Evolutionary conservation across 2,113 vertebrate genomes (phyloP), one percentile per base, ranked within the genome.

Genomic region (Melanotaenia duboulayi): DNA sequence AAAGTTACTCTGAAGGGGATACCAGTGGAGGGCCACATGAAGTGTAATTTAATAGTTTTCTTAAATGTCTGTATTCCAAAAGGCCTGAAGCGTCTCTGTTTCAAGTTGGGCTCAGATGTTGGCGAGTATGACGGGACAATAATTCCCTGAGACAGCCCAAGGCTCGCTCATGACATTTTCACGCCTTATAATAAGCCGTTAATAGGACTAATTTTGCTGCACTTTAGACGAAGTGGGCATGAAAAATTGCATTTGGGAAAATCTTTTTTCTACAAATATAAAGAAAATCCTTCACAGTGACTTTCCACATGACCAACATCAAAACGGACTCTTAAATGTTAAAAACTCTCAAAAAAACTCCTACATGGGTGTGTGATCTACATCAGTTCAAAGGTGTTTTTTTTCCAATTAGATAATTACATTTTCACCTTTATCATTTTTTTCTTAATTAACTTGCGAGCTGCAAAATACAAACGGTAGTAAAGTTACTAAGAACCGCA

Each of bases 91-190:
- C 28, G 28, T 28, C 6, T 28, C 28, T 6, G 28, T 28, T 28
- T 28, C 28, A 28, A 35, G 28, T 24, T 7, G 1, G 35, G 48
- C 40, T 71, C 62, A 68, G 46, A 75, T 4, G 79, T 54, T 12
- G 52, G 54, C n/a, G 62, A 6, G 13, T 28, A 16, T 5, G 69
- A 74, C 61, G 42, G 52, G 42, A 22, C 9, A 28, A 14, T 68
- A 46, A 78, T 65, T 80, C 77, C 62, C 67, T 0, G 2, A 65
- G 52, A 79, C 37, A 1, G 59, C 71, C 58, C n/a, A 0, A 39
- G 79, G 71, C 71, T 82, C 57, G 62, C 56, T 24, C 1, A 0
- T 71, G 76, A 82, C 77, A 71, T 71, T 78, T 83, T 80, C 70
- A 80, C 65, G 25, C 70, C 13, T 7, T 12, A 72, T 64, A 49